Base-by-base conservation (phyloP, 1,140 invertebrate species). In the Cyrtorhinus lividipennis region DNA sequence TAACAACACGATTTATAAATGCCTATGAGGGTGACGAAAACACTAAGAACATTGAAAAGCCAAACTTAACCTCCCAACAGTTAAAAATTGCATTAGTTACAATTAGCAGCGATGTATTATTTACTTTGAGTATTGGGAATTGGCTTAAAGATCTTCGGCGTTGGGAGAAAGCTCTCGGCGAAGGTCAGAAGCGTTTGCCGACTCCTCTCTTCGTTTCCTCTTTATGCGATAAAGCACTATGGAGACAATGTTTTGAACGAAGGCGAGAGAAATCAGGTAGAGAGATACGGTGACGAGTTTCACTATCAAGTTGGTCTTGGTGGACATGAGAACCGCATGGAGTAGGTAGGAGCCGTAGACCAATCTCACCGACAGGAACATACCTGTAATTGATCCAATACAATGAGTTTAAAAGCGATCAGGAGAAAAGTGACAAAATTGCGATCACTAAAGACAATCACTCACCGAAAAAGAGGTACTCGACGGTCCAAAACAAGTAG, bases 301-400 rank as follows among this genome's bases (percentile, higher is more conserved):
- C 1, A 67, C 67, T 23, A 56, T 48, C 5, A 58, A 5, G 26
- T 24, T 23, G 1, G 58, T 23, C 15, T 24, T 44, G 12, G 10
- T 12, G 2, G 60, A 62, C 24, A n/a, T 45, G 5, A 64, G 18
- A 20, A 66, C 56, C 59, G 53, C 24, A 20, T 65, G 56, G 0
- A 64, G 53, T 2, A 68, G 45, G 10, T 56, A 58, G 8, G 65
- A 62, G 2, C 67, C 67, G 59, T 64, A 62, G 2, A 56, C 61
- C 5, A 68, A 46, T 15, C 67, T 30, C 56, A 66, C 44, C 2
- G 60, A 20, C 13, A 68, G 18, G 56, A 68, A 68, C 24, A 64
- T 18, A 13, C 61, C 1, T 13, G 66, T 38, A 53, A 38, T 8
- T 38, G 30, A 38, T n/a, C n/a, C n/a, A n/a, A n/a, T n/a, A n/a